These are phyloP conservation scores for Oxycera nigricornis DNA, from an alignment of 2,888 invertebrate species.

Conservation along the genomic window DNA sequence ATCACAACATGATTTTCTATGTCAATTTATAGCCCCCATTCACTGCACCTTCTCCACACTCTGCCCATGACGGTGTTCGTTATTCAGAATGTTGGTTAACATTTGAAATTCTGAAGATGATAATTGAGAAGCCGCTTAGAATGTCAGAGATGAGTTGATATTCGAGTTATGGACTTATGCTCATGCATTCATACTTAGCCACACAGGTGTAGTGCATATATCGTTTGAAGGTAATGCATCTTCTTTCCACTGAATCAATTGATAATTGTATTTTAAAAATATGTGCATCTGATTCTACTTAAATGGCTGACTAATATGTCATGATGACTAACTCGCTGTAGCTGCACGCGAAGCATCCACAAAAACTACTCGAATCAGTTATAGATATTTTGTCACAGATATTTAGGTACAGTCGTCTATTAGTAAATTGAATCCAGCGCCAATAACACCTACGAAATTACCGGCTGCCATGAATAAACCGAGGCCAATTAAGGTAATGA, in stretches of 20 bases:
- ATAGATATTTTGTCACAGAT: too few species aligned
- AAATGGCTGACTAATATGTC: background rate
- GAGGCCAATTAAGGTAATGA: too few species aligned
- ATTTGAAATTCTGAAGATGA: background rate
- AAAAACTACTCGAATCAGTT: background rate
- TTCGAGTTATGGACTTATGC: slow-evolving; percentile 6
- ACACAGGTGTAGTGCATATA: background rate
- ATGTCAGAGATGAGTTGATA: slow-evolving; percentile 15
- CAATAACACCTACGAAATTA: too few species aligned
- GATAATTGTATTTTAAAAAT: slow-evolving; percentile 4
- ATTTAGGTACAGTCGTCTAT: too few species aligned
- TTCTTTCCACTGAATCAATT: background rate
- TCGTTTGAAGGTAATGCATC: background rate
- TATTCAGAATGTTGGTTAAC: slow-evolving; percentile 6
- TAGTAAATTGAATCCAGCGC: too few species aligned
- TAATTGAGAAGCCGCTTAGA: background rate
- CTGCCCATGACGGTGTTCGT: background rate
- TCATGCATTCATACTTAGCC: background rate
- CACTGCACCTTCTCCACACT: too few species aligned
- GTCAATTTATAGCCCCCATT: too few species aligned
- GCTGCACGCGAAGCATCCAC: background rate
- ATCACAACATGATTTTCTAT: too few species aligned
- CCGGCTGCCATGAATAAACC: too few species aligned
- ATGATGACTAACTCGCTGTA: background rate
- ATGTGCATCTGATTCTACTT: background rate